Evolutionary conservation across 1,140 invertebrate genomes (phyloP).

Genomic region (Chlorops oryzae): DNA sequence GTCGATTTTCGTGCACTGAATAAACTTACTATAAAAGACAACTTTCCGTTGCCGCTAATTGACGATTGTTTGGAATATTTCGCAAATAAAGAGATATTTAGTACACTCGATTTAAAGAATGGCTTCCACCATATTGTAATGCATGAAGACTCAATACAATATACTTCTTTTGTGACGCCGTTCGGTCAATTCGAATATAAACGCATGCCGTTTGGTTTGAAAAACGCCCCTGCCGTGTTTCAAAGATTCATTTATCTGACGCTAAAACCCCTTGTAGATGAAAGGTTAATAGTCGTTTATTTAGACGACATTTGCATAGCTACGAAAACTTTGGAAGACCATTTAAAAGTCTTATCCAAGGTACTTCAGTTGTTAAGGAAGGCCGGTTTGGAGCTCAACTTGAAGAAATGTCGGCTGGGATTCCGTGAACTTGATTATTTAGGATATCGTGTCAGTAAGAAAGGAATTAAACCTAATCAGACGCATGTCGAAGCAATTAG

Average conservation of each 20-base stretch:
- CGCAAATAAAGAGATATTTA: too few species aligned
- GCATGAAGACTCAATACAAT: slow-evolving; percentile 10
- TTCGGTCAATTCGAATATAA: slow-evolving; percentile 47
- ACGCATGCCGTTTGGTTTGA: slow-evolving; percentile 49
- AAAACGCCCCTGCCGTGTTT: slow-evolving; percentile 44
- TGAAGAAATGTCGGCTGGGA: slow-evolving; percentile 41
- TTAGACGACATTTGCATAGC: slow-evolving; percentile 15
- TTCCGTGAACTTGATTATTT: slow-evolving; percentile 19
- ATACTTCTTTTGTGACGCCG: slow-evolving; percentile 45
- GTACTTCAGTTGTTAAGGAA: slow-evolving; percentile 24
- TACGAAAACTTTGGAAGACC: neutral
- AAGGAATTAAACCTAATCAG: slow-evolving; percentile 21
- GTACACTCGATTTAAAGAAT: neutral
- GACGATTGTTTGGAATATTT: too few species aligned
- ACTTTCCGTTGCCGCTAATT: too few species aligned
- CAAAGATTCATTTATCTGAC: slow-evolving; percentile 42
- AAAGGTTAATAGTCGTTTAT: slow-evolving; percentile 2
- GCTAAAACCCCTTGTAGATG: slow-evolving; percentile 21
- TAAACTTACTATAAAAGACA: too few species aligned
- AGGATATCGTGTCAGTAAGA: slow-evolving; percentile 19
- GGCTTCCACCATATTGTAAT: slow-evolving; percentile 2
- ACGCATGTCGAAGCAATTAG: slow-evolving; percentile 29
- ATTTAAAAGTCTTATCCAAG: slow-evolving; percentile 13
- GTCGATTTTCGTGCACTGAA: too few species aligned
- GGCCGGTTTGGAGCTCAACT: slow-evolving; percentile 39